Conservation (phyloP, 1,140 invertebrate genomes). For the Drosophila sucinea region DNA sequence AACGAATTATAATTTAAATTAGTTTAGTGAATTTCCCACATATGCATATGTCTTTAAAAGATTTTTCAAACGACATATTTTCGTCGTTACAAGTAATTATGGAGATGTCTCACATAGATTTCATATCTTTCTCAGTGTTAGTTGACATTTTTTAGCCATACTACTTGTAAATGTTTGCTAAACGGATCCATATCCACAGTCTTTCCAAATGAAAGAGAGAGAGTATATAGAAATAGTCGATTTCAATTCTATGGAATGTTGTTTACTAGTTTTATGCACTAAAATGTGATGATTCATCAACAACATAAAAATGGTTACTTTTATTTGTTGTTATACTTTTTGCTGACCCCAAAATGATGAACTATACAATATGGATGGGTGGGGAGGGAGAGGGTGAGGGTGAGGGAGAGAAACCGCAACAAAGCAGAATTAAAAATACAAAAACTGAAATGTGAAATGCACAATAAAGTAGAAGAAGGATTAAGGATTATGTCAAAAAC, state of each 20-base stretch:
- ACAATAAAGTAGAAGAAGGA: conserved; percentile 63
- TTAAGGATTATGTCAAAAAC: conserved; percentile 60
- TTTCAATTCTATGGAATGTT: not conserved
- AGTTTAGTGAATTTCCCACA: too few species aligned
- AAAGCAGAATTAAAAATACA: conserved; percentile 22
- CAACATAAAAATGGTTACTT: not conserved
- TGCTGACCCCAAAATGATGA: conserved; percentile 36
- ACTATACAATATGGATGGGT: conserved; percentile 23
- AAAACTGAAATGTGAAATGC: conserved; percentile 49
- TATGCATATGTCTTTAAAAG: too few species aligned
- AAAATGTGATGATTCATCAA: conserved; percentile 7
- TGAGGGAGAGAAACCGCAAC: not conserved
- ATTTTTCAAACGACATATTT: too few species aligned
- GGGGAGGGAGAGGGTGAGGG: conserved; percentile 15
- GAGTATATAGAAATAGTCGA: too few species aligned
- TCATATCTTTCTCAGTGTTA: too few species aligned
- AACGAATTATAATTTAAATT: too few species aligned
- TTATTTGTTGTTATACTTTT: conserved; percentile 27
- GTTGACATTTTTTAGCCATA: too few species aligned
- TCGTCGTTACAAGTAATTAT: too few species aligned
- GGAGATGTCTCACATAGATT: too few species aligned
- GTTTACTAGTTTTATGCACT: not conserved
- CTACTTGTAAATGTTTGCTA: too few species aligned
- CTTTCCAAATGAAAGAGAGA: too few species aligned
- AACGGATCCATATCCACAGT: too few species aligned